A percentile compares a stretch with the other conserved stretches of the same genome.
Evolutionary conservation across 2,797 vertebrate species (phyloP).

Genomic region (Acipenser ruthenus): DNA sequence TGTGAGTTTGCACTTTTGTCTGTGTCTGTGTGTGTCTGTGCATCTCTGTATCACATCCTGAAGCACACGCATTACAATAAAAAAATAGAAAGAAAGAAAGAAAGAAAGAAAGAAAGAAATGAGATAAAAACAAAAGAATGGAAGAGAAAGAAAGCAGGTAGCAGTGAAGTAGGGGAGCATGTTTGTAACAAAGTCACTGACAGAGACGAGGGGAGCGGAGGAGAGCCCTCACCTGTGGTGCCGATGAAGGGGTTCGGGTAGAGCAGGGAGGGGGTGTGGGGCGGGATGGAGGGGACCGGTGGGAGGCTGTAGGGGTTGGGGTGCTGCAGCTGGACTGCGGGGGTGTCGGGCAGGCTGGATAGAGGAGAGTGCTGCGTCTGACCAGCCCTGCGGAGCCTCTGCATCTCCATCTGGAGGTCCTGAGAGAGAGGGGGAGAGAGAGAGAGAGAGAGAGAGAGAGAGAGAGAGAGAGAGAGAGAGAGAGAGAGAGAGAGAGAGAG

Average conservation of each 20-base stretch:
- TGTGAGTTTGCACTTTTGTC: too few relatives aligned
- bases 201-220: neutral
- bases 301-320: constrained; percentile 10
- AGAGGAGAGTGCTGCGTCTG: constrained; percentile 2
- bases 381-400: constrained; percentile 27
- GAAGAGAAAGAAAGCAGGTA: neutral
- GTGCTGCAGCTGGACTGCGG: neutral
- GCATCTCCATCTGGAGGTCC: constrained; percentile 24
- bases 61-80: neutral
- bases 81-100: neutral
- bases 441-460: neutral
- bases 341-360: neutral
- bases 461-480: neutral
- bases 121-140: neutral
- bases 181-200: too few relatives aligned
- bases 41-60: too few relatives aligned
- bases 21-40: too few relatives aligned
- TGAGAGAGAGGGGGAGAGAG: constrained; percentile 15
- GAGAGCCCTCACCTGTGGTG: constrained; percentile 13
- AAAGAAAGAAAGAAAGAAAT: neutral
- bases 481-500: accelerated
- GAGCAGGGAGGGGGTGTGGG: neutral
- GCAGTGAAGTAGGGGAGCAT: neutral
- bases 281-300: neutral
- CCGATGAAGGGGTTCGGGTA: constrained; percentile 26